Evolutionary conservation across 2,888 invertebrate species (phyloP).

Genomic region (Therioaphis trifolii): DNA sequence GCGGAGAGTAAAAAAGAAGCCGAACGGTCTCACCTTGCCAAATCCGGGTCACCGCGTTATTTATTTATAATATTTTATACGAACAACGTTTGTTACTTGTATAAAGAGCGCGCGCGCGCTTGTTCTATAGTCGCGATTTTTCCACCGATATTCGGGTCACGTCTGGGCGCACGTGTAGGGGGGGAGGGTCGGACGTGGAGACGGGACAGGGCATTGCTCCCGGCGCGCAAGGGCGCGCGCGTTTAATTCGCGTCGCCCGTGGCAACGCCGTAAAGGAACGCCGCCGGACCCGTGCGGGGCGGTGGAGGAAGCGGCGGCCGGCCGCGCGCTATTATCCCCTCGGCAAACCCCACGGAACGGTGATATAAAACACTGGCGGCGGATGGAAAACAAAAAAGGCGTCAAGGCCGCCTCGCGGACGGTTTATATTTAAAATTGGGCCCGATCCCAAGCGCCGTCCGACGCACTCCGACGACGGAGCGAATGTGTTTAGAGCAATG

Average conservation of each 20-base stretch:
- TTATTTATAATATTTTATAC: slow-evolving; percentile 25
- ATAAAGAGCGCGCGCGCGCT: slow-evolving; percentile 6
- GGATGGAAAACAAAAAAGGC: slow-evolving; percentile 14
- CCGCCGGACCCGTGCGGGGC: background rate
- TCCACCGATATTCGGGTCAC: slow-evolving; percentile 58
- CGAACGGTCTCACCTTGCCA: slow-evolving; percentile 53
- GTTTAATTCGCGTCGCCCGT: slow-evolving; percentile 37
- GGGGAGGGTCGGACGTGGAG: background rate
- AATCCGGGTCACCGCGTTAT: slow-evolving; percentile 48
- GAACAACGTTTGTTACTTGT: background rate
- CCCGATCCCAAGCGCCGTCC: background rate
- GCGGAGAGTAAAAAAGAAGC: background rate
- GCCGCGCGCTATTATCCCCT: background rate
- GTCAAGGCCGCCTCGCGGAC: slow-evolving; percentile 32
- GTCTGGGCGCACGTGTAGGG: background rate
- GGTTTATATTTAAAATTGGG: slow-evolving; percentile 56
- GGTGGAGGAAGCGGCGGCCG: background rate
- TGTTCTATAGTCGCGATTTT: slow-evolving; percentile 1
- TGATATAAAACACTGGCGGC: too few species aligned
- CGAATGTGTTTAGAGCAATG: background rate
- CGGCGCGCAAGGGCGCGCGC: slow-evolving; percentile 55
- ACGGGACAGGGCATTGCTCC: slow-evolving; percentile 57
- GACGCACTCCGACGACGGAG: background rate
- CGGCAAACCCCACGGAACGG: background rate
- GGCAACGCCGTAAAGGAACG: slow-evolving; percentile 21